phyloP scores from a whole-genome alignment of 2,888 invertebrate genomes.

The Epinotia brunnichana region DNA sequence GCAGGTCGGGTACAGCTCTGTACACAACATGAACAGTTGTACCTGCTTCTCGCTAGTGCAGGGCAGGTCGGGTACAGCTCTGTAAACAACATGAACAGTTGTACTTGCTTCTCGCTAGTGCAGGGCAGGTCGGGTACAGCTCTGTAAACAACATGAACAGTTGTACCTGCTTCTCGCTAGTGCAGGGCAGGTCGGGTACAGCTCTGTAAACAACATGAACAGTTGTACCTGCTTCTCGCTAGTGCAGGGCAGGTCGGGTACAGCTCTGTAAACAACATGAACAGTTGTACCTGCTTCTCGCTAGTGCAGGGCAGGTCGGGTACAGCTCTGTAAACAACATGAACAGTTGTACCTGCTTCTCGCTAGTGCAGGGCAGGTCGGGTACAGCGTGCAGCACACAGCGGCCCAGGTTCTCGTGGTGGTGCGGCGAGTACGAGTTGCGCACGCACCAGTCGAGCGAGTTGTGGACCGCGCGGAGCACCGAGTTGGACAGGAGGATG shows the following conservation, averaged over 20 bases:
- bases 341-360: constrained; percentile 77
- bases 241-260: constrained; percentile 84
- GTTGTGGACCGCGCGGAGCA: constrained; percentile 89
- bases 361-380: constrained; percentile 81
- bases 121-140: too few relatives aligned
- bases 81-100: too few relatives aligned
- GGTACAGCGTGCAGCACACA: constrained; percentile 90
- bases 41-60: too few relatives aligned
- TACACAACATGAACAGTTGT: too few relatives aligned
- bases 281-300: constrained; percentile 82
- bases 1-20: too few relatives aligned
- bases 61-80: too few relatives aligned
- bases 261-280: too few relatives aligned
- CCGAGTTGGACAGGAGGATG: constrained; percentile 93
- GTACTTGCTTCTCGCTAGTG: too few relatives aligned
- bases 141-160: too few relatives aligned
- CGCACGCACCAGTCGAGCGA: constrained; percentile 95
- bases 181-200: constrained; percentile 84
- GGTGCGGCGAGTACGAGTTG: constrained; percentile 91
- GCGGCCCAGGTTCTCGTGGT: constrained; percentile 94
- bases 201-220: neutral
- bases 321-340: neutral
- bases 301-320: constrained; percentile 82
- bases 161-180: constrained; percentile 81
- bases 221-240: constrained; percentile 80